phyloP scores from a whole-genome alignment of 2,113 vertebrate genomes.

The Esox niger region DNA sequence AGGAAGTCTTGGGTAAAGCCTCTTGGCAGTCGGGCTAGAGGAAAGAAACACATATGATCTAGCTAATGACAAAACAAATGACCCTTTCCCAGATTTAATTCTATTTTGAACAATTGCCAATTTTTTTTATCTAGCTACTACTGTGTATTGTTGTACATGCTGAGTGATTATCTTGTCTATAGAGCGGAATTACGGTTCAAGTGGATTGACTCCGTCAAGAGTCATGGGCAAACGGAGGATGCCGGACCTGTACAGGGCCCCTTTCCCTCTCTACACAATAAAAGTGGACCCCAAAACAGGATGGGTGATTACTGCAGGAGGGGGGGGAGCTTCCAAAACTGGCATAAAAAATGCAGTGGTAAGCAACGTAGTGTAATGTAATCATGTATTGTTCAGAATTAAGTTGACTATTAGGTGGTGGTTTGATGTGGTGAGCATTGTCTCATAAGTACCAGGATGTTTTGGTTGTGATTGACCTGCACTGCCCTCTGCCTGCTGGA shows the following conservation, averaged over 20 bases:
- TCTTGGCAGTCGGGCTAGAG: too few relatives aligned
- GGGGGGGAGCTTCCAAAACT: constrained; percentile 88
- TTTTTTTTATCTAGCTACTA: too few relatives aligned
- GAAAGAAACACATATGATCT: too few relatives aligned
- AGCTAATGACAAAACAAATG: too few relatives aligned
- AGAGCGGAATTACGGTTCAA: neutral
- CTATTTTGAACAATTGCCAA: too few relatives aligned
- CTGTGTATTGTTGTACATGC: neutral
- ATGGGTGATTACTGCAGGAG: constrained; percentile 84
- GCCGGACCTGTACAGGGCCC: constrained; percentile 87
- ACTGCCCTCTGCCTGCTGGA: too few relatives aligned
- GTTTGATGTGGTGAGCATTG: too few relatives aligned
- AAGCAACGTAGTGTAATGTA: constrained; percentile 31
- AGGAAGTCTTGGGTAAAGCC: too few relatives aligned
- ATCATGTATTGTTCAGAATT: too few relatives aligned
- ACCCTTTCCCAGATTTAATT: too few relatives aligned
- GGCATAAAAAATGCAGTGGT: constrained; percentile 93
- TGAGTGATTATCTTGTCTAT: constrained; percentile 5
- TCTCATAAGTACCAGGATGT: too few relatives aligned
- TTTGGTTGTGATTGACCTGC: neutral
- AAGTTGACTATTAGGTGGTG: too few relatives aligned
- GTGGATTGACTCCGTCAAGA: neutral
- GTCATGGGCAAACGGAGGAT: constrained; percentile 79
- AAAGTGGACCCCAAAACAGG: constrained; percentile 77
- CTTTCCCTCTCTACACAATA: constrained; percentile 88